These are phyloP conservation scores for Scaptomyza montana DNA, from an alignment of 1,140 invertebrate genomes.

Conservation along the genomic window DNA sequence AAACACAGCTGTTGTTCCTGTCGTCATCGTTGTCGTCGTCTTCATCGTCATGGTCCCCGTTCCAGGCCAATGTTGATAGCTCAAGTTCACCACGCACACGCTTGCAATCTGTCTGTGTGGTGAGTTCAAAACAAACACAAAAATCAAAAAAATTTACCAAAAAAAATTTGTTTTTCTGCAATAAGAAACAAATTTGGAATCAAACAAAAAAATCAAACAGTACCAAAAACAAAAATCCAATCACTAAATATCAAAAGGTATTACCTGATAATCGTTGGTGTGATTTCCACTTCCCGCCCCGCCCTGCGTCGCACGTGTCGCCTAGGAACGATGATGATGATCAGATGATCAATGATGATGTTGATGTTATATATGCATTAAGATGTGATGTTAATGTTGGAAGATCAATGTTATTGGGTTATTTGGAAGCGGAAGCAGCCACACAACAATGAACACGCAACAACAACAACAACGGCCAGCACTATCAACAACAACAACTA, in stretches of 20 bases:
- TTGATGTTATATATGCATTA: slow-evolving; percentile 40
- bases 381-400: slow-evolving; percentile 49
- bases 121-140: slow-evolving; percentile 64
- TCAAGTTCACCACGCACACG: slow-evolving; percentile 74
- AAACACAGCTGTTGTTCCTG: slow-evolving; percentile 46
- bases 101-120: slow-evolving; percentile 70
- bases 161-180: slow-evolving; percentile 76
- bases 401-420: slow-evolving; percentile 41
- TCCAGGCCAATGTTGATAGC: slow-evolving; percentile 56
- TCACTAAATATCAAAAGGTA: slow-evolving; percentile 64
- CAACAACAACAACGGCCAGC: slow-evolving; percentile 23
- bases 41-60: slow-evolving; percentile 51
- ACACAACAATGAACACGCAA: slow-evolving; percentile 34
- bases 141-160: slow-evolving; percentile 59
- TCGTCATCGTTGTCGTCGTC: slow-evolving; percentile 40
- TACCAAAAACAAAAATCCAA: slow-evolving; percentile 28
- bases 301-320: slow-evolving; percentile 58
- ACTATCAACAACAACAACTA: slow-evolving; percentile 22
- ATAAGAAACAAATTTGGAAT: slow-evolving; percentile 75
- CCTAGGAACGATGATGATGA: slow-evolving; percentile 50
- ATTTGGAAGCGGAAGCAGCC: slow-evolving; percentile 41
- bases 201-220: slow-evolving; percentile 34
- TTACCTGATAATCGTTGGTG: slow-evolving; percentile 77
- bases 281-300: slow-evolving; percentile 78
- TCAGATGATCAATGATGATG: slow-evolving; percentile 50